phyloP scores from a whole-genome alignment of 2,888 invertebrate genomes.

The Autographa gamma region DNA sequence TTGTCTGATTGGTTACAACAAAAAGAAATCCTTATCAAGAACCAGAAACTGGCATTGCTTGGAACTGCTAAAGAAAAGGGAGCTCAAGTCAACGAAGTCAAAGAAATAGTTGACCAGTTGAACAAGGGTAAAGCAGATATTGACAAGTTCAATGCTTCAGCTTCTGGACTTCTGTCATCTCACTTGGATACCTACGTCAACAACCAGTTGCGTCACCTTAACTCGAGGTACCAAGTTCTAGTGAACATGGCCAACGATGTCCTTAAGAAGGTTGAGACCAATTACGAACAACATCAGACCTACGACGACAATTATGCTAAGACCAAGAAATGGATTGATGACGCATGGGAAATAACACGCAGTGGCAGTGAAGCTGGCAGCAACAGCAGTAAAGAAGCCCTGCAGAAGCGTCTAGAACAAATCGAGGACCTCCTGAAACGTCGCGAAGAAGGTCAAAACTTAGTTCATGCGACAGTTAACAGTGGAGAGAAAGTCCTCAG shows the following conservation, averaged over 20 bases:
- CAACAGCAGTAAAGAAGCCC: conserved; percentile 93
- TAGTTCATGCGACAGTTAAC: conserved; percentile 95
- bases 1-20: conserved; percentile 97
- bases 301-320: conserved; percentile 93
- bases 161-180: conserved; percentile 93
- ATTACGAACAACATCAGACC: conserved; percentile 94
- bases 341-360: conserved; percentile 94
- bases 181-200: conserved; percentile 96
- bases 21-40: conserved; percentile 96
- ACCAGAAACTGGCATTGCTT: conserved; percentile 95
- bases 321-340: conserved; percentile 95
- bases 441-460: conserved; percentile 95
- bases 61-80: conserved; percentile 95
- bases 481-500: conserved; percentile 96
- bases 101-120: conserved; percentile 92
- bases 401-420: conserved; percentile 94
- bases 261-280: conserved; percentile 96
- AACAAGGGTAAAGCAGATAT: conserved; percentile 94
- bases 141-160: conserved; percentile 94
- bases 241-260: conserved; percentile 97
- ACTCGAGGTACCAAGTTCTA: conserved; percentile 96
- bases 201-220: conserved; percentile 95
- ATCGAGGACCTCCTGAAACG: conserved; percentile 94
- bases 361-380: conserved; percentile 94
- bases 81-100: conserved; percentile 94